These are phyloP conservation scores for Scaptomyza reducta DNA, from an alignment of 2,888 invertebrate genomes.

Conservation along the genomic window DNA sequence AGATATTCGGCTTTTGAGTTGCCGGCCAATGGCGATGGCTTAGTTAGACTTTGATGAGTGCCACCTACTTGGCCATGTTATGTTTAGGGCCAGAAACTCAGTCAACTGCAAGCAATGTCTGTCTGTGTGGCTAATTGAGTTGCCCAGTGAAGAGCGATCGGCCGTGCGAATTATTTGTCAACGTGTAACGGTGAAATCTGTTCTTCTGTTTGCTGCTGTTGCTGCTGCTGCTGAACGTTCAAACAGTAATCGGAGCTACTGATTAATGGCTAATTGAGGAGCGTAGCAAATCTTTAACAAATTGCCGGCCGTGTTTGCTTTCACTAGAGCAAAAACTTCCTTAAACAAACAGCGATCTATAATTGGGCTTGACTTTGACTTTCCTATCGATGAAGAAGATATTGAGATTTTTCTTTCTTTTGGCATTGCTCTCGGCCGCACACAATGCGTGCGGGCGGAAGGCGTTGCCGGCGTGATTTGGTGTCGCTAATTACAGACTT, in stretches of 20 bases:
- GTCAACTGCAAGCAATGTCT: conserved; percentile 65
- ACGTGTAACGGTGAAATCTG: conserved; percentile 71
- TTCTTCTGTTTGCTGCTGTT: conserved; percentile 36
- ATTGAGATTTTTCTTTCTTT: conserved; percentile 30
- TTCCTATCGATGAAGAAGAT: conserved; percentile 21
- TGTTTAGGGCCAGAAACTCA: conserved; percentile 49
- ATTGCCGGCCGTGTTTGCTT: conserved; percentile 60
- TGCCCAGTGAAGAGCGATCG: conserved; percentile 64
- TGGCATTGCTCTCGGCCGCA: conserved; percentile 43
- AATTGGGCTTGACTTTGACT: conserved; percentile 36
- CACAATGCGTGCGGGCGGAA: conserved; percentile 50
- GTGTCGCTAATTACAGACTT: conserved; percentile 82
- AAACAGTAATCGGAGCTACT: conserved; percentile 65
- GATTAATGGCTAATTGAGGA: conserved; percentile 51
- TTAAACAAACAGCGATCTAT: conserved; percentile 61
- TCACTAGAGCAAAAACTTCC: conserved; percentile 57
- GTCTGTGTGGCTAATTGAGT: conserved; percentile 76
- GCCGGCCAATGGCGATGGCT: background rate
- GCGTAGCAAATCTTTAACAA: conserved; percentile 71
- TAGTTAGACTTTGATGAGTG: conserved; percentile 39
- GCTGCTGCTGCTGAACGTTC: conserved; percentile 14
- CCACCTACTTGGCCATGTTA: conserved; percentile 70
- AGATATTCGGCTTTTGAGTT: conserved; percentile 57
- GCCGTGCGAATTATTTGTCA: conserved; percentile 79
- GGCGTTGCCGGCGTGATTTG: conserved; percentile 77